Percentiles rank a stretch among this genome's conserved stretches.
These are phyloP conservation scores for Dimorphilus gyrociliatus DNA, from an alignment of 2,888 invertebrate species.

Conservation along the genomic window DNA sequence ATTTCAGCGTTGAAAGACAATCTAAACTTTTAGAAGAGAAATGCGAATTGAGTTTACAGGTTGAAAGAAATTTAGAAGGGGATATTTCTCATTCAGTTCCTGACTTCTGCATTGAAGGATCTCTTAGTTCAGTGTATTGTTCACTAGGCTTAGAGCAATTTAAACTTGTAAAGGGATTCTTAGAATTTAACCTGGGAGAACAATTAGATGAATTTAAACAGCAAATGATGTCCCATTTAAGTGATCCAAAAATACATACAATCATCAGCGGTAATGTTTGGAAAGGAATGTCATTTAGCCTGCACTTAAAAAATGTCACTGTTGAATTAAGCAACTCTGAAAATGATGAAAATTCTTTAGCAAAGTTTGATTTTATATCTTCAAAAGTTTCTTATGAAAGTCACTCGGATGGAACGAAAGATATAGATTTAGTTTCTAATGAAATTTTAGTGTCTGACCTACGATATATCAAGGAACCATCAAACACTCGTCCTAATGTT, in stretches of 20 bases:
- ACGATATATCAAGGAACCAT: slow-evolving; percentile 47
- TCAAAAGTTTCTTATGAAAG: slow-evolving; percentile 69
- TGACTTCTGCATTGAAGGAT: slow-evolving; percentile 67
- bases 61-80: slow-evolving; percentile 63
- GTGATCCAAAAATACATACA: slow-evolving; percentile 40
- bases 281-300: slow-evolving; percentile 58
- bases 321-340: slow-evolving; percentile 44
- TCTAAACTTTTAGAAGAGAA: slow-evolving; percentile 48
- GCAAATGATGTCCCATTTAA: slow-evolving; percentile 25
- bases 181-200: slow-evolving; percentile 78
- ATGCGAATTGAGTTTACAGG: slow-evolving; percentile 55
- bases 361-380: slow-evolving; percentile 77
- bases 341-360: slow-evolving; percentile 43
- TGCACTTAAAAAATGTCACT: slow-evolving; percentile 71
- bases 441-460: slow-evolving; percentile 68
- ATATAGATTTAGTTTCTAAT: slow-evolving; percentile 77
- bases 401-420: slow-evolving; percentile 71
- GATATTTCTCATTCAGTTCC: slow-evolving; percentile 46
- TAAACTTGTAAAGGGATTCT: slow-evolving; percentile 64
- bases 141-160: slow-evolving; percentile 68
- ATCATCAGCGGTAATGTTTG: slow-evolving; percentile 46
- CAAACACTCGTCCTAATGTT: slow-evolving; percentile 59
- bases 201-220: slow-evolving; percentile 45
- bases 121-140: slow-evolving; percentile 64
- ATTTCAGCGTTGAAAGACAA: slow-evolving; percentile 32